These are phyloP conservation scores for Copidosoma floridanum DNA, from an alignment of 1,140 invertebrate species.

Conservation along the genomic window DNA sequence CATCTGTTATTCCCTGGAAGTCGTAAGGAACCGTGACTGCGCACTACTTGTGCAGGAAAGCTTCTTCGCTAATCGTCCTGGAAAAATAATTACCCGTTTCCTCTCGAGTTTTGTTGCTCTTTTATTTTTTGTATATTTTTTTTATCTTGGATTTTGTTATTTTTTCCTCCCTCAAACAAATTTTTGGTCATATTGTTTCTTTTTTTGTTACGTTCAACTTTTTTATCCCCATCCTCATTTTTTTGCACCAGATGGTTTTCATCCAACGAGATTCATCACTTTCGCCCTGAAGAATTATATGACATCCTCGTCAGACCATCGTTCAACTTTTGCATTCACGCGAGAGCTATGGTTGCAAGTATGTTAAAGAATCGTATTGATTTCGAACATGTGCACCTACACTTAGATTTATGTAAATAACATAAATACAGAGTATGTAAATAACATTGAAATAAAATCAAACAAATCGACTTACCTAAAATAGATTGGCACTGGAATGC, in stretches of 20 bases:
- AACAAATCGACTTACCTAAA: constrained; percentile 8
- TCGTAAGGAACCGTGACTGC: constrained; percentile 18
- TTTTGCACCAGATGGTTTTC: neutral
- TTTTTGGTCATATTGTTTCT: too few species aligned
- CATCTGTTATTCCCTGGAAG: constrained; percentile 45
- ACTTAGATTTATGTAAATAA: too few species aligned
- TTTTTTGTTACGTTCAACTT: too few species aligned
- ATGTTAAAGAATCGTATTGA: neutral
- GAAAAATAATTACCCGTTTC: constrained; percentile 31
- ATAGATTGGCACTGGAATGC: neutral
- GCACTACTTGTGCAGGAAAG: too few species aligned
- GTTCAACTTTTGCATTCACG: constrained; percentile 12
- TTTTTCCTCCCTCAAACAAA: neutral
- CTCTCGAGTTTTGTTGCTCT: neutral
- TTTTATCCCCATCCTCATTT: neutral
- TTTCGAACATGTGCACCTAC: neutral
- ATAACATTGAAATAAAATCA: neutral
- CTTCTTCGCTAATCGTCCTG: constrained; percentile 44
- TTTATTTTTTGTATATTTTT: neutral
- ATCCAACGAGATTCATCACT: constrained; percentile 2
- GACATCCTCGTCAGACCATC: neutral
- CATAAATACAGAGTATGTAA: neutral
- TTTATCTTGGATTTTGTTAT: neutral
- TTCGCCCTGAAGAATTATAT: neutral
- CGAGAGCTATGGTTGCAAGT: neutral